Evolutionary conservation across 2,888 invertebrate genomes (phyloP).

Genomic region (Tetropium fuscum): DNA sequence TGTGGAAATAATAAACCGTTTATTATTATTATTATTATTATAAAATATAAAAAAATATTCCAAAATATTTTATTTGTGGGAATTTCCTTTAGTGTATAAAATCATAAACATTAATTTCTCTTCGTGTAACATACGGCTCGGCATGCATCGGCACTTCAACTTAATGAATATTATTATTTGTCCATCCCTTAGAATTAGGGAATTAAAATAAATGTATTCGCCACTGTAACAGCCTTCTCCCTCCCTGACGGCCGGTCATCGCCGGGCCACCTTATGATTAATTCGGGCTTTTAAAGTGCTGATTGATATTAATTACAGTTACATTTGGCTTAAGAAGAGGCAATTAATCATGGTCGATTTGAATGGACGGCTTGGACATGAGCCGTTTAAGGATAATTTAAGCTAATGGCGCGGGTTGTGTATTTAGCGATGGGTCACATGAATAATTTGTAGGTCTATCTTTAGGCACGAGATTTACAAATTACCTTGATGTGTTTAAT

Average conservation of each 20-base stretch:
- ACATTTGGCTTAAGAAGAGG: slow-evolving; percentile 41
- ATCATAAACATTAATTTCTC: too few relatives aligned
- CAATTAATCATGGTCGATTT: slow-evolving; percentile 46
- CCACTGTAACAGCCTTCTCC: not conserved
- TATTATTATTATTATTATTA: too few relatives aligned
- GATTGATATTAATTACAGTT: slow-evolving; percentile 51
- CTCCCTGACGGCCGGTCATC: slow-evolving; percentile 9
- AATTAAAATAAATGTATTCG: too few relatives aligned
- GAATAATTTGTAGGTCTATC: slow-evolving; percentile 16
- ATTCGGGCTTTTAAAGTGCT: slow-evolving; percentile 44
- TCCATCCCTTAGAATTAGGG: too few relatives aligned
- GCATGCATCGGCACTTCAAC: too few relatives aligned
- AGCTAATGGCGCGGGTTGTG: slow-evolving; percentile 38
- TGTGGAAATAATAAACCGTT: too few relatives aligned
- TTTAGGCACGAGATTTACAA: slow-evolving; percentile 10
- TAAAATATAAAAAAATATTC: too few relatives aligned
- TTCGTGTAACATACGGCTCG: too few relatives aligned
- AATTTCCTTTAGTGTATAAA: too few relatives aligned
- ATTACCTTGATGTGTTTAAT: slow-evolving; percentile 1
- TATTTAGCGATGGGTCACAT: slow-evolving; percentile 33
- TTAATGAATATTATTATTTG: too few relatives aligned
- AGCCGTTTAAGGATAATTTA: slow-evolving; percentile 41
- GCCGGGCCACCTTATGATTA: slow-evolving; percentile 41
- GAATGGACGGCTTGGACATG: slow-evolving; percentile 40
- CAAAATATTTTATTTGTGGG: too few relatives aligned